phyloP scores from a whole-genome alignment of 2,797 vertebrate genomes.

The Smutsia temminckii region DNA sequence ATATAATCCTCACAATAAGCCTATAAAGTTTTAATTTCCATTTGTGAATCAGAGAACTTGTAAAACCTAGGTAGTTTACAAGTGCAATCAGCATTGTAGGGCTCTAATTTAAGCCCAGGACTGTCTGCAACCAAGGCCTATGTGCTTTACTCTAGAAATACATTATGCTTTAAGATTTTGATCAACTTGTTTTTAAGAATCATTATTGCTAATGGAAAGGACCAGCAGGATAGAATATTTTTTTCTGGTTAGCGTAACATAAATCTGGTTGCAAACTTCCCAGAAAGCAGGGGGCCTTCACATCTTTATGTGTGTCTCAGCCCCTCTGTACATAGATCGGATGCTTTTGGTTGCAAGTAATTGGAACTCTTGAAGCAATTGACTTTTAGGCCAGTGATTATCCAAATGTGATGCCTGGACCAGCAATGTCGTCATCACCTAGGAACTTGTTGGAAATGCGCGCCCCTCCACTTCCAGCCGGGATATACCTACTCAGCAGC shows the following conservation, averaged over 20 bases:
- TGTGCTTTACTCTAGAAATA: conserved; percentile 26
- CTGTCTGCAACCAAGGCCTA: not conserved
- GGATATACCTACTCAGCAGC: not conserved
- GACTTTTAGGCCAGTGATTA: not conserved
- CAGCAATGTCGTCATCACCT: not conserved
- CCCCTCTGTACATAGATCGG: not conserved
- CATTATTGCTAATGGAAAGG: conserved; percentile 29
- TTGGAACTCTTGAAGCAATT: not conserved
- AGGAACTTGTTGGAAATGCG: not conserved
- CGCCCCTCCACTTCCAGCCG: not conserved
- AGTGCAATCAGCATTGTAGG: not conserved
- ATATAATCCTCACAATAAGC: not conserved
- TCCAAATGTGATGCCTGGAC: not conserved
- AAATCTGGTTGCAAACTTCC: conserved; percentile 29
- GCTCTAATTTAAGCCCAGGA: not conserved
- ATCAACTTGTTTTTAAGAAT: conserved; percentile 34
- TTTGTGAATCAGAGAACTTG: conserved; percentile 46
- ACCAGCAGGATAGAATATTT: not conserved
- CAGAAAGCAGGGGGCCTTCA: not conserved
- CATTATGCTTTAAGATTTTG: conserved; percentile 19
- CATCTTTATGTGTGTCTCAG: not conserved
- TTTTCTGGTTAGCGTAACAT: conserved; percentile 34
- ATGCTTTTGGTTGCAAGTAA: not conserved
- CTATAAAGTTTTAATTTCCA: conserved; percentile 30
- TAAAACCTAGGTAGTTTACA: not conserved